Percentiles rank a stretch among this genome's conserved stretches.
phyloP scores from a whole-genome alignment of 2,888 invertebrate species.

The Chromoteleia sp. region DNA sequence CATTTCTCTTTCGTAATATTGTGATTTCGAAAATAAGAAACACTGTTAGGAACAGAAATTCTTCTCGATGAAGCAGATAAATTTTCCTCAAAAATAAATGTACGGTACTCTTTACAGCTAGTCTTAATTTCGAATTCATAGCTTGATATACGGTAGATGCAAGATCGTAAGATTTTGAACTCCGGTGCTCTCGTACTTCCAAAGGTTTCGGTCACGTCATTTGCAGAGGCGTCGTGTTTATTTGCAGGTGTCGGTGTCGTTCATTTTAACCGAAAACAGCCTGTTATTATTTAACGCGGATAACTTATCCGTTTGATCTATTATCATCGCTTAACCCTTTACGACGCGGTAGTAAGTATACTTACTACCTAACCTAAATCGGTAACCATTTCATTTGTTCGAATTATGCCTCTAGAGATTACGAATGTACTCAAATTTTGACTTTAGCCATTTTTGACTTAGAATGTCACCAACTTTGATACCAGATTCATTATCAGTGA shows the following conservation, averaged over 20 bases:
- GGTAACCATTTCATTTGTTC: no score
- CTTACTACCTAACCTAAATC: no score
- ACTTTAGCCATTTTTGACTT: no score
- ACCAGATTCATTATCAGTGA: no score
- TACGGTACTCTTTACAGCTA: neutral
- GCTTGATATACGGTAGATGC: conserved; percentile 8
- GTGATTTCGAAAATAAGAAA: neutral
- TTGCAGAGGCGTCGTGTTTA: conserved; percentile 9
- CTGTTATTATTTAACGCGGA: conserved; percentile 14
- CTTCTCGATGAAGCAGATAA: no score
- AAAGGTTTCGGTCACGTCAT: conserved; percentile 24
- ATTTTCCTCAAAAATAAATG: no score
- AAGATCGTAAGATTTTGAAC: conserved; percentile 26
- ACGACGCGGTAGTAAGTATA: no score
- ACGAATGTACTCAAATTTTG: no score
- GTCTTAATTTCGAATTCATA: conserved; percentile 9
- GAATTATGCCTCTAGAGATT: no score
- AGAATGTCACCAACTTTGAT: no score
- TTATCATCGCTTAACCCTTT: conserved; percentile 12
- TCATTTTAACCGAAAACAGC: conserved; percentile 12
- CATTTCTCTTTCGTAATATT: conserved; percentile 1
- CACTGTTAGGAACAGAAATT: no score
- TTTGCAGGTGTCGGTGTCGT: conserved; percentile 24
- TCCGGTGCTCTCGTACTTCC: conserved; percentile 11
- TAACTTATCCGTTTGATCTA: conserved; percentile 13